These are phyloP conservation scores for Epizoanthus illoricatus DNA, from an alignment of 92 coral and sea anemone genomes.

Conservation along the genomic window DNA sequence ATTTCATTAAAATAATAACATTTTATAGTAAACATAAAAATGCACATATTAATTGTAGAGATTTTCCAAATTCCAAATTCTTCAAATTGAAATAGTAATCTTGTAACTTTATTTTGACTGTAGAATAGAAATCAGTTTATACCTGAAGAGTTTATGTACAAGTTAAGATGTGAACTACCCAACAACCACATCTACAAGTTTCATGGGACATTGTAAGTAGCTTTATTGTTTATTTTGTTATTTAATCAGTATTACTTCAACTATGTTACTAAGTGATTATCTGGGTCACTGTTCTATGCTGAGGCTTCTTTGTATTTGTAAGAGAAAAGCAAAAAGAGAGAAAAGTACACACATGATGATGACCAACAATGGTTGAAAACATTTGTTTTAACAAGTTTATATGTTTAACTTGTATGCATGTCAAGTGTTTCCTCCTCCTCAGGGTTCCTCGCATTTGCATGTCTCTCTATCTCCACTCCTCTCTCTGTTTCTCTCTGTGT, in stretches of 20 bases:
- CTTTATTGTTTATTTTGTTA: neutral
- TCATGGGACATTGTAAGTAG: slow-evolving; percentile 91
- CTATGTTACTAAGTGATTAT: neutral
- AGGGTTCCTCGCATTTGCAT: too few relatives aligned
- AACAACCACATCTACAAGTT: slow-evolving; percentile 93
- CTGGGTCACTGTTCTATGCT: neutral
- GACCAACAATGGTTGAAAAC: neutral
- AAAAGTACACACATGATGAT: neutral
- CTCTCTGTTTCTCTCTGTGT: too few relatives aligned
- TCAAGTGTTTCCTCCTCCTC: neutral
- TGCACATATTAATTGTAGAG: too few relatives aligned
- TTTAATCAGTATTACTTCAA: neutral
- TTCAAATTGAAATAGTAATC: neutral
- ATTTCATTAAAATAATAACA: too few relatives aligned
- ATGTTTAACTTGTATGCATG: too few relatives aligned
- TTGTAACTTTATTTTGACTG: slow-evolving; percentile 14
- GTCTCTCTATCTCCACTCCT: too few relatives aligned
- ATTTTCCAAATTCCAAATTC: too few relatives aligned
- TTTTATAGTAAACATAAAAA: too few relatives aligned
- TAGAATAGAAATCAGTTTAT: slow-evolving; percentile 47
- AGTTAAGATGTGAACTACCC: slow-evolving; percentile 84
- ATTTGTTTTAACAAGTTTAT: neutral
- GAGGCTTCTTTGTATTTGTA: neutral
- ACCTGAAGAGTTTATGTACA: slow-evolving; percentile 63
- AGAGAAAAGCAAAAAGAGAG: too few relatives aligned